Base-by-base conservation (phyloP, 2,113 vertebrate species). In the Mobula hypostoma region DNA sequence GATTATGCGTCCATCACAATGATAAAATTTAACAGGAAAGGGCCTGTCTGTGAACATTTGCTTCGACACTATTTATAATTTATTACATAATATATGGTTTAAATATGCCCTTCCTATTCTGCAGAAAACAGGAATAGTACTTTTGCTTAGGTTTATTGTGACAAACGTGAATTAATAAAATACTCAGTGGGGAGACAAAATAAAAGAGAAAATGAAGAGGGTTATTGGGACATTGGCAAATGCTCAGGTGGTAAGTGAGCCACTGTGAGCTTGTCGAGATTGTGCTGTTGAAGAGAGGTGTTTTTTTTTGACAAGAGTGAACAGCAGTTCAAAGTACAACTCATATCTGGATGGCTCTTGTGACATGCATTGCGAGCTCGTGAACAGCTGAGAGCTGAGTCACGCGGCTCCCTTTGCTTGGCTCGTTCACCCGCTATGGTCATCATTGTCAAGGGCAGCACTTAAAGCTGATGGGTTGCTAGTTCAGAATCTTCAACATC, bases 31-130 rank as follows among this genome's bases (percentile, higher is more conserved):
- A 24, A 48, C 2, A 36, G 48, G n/a, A 19, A 9, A 7, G 3
- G 66, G 63, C n/a, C 68, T 63, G 11, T 36, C 66, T 17, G 1
- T 92, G 32, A 36, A 2, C 32, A 74, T 93, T 76, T 90, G 29
- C 5, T 90, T 90, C 85, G 66, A 24, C 85, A 66, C 29, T 90
- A 90, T 90, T 90, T 90, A 90, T 90, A 90, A 19, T 32, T 32
- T 66, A 68, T 90, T 66, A 17, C 85, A 32, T n/a, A 90, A 90
- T n/a, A 5, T 63, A 66, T 90, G 85, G 85, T 90, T 90, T 68
- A 66, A 19, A 48, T 63, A 68, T n/a, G 17, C 63, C 29, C 27
- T 90, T 61, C 85, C 58, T n/a, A 66, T 17, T 90, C 85, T 61
- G 40, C 61, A 90, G 61, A 90, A 90, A 90, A 90, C 61, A 90